Conservation (phyloP, 1,140 invertebrate genomes). For the Anastrepha obliqua region DNA sequence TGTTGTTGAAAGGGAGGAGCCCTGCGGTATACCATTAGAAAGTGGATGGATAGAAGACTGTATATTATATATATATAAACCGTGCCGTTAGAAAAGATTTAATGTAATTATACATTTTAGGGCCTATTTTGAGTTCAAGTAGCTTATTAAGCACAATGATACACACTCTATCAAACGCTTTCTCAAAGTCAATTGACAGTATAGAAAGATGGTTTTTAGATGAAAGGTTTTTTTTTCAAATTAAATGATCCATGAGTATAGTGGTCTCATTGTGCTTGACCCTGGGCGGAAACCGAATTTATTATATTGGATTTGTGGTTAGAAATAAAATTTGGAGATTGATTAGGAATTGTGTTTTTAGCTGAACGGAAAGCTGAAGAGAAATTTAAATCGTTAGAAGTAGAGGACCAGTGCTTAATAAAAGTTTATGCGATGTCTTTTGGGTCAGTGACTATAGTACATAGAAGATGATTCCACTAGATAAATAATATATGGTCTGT, state of each 20-base stretch:
- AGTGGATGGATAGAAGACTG: slow-evolving; percentile 10
- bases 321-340: too few species aligned
- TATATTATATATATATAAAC: background rate
- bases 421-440: too few species aligned
- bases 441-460: too few species aligned
- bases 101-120: background rate
- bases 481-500: too few species aligned
- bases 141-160: slow-evolving; percentile 2
- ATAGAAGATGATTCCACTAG: too few species aligned
- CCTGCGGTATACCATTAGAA: slow-evolving; percentile 25
- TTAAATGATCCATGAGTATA: background rate
- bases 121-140: background rate
- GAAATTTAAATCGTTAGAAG: too few species aligned
- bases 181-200: slow-evolving; percentile 22
- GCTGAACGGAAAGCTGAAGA: too few species aligned
- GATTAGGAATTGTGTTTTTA: too few species aligned
- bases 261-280: background rate
- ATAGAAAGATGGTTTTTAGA: background rate
- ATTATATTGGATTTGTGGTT: too few species aligned
- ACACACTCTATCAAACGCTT: slow-evolving; percentile 17
- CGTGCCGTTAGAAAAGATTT: background rate
- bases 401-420: too few species aligned
- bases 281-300: too few species aligned
- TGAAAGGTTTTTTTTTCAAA: background rate
- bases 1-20: background rate